A percentile compares a stretch with the other conserved stretches of the same genome.
Evolutionary conservation across 2,113 vertebrate species (phyloP).

Genomic region (Bos javanicus): DNA sequence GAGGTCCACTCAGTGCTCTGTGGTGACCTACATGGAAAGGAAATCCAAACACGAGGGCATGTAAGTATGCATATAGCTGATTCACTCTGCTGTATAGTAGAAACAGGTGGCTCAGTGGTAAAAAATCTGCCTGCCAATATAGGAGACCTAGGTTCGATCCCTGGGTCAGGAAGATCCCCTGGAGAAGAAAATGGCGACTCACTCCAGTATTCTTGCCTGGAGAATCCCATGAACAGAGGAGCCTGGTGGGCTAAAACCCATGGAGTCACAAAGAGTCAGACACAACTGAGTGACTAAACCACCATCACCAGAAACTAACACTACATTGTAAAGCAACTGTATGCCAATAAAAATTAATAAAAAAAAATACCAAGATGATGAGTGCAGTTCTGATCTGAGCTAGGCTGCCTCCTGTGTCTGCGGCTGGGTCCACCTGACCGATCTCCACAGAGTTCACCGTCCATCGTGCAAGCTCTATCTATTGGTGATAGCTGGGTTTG

Average conservation of each 20-base stretch:
- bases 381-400: not conserved
- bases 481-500: not conserved
- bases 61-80: not conserved
- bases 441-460: not conserved
- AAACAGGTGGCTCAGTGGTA: not conserved
- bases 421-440: not conserved
- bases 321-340: not conserved
- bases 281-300: not conserved
- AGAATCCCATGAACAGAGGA: not conserved
- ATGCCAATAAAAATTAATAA: not conserved
- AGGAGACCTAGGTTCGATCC: not conserved
- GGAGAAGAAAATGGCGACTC: fast-evolving
- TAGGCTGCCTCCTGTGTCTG: not conserved
- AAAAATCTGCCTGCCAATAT: not conserved
- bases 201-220: not conserved
- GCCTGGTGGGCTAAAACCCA: not conserved
- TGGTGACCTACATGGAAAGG: too few species aligned
- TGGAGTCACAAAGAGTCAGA: not conserved
- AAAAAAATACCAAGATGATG: not conserved
- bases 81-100: not conserved
- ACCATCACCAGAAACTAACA: not conserved
- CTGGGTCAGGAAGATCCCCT: not conserved
- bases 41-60: fast-evolving
- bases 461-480: not conserved
- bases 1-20: fast-evolving